Conservation (phyloP, 92 coral and sea anemone species). For the Phenganax subtilis region DNA sequence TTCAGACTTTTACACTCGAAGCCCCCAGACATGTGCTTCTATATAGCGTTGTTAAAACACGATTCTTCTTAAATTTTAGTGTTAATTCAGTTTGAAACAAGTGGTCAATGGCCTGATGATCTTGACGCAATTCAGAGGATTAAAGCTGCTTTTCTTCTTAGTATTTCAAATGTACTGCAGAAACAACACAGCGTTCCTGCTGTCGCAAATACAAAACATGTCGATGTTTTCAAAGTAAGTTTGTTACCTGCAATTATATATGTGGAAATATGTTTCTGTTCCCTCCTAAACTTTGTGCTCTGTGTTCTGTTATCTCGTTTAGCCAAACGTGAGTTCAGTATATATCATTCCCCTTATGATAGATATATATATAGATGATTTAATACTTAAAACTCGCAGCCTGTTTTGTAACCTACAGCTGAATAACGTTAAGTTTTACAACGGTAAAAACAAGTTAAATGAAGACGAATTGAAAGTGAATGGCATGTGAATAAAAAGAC, state of each 20-base stretch:
- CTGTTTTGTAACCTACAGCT: no score
- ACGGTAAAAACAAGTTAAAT: no score
- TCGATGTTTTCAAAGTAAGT: slow-evolving; percentile 77
- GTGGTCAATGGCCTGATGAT: slow-evolving; percentile 98
- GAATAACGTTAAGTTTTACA: no score
- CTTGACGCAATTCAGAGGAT: slow-evolving; percentile 73
- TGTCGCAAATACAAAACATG: slow-evolving; percentile 64
- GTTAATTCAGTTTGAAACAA: slow-evolving; percentile 82
- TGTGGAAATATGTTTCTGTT: neutral
- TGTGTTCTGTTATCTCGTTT: neutral
- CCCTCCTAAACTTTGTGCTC: neutral
- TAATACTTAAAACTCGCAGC: no score
- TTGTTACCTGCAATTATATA: neutral
- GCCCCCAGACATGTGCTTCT: no score
- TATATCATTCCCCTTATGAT: no score
- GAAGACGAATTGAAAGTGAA: no score
- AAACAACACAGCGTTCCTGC: slow-evolving; percentile 60
- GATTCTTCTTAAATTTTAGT: slow-evolving; percentile 41
- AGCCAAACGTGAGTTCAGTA: neutral
- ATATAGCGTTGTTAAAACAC: neutral
- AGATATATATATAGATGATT: no score
- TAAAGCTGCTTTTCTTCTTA: slow-evolving; percentile 90
- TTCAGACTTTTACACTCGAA: no score
- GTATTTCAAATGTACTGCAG: slow-evolving; percentile 64
- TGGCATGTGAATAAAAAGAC: no score